Evolutionary conservation across 1,140 invertebrate genomes (phyloP), one percentile per base, ranked within the genome.

Genomic region (Drosophila neocordata): DNA sequence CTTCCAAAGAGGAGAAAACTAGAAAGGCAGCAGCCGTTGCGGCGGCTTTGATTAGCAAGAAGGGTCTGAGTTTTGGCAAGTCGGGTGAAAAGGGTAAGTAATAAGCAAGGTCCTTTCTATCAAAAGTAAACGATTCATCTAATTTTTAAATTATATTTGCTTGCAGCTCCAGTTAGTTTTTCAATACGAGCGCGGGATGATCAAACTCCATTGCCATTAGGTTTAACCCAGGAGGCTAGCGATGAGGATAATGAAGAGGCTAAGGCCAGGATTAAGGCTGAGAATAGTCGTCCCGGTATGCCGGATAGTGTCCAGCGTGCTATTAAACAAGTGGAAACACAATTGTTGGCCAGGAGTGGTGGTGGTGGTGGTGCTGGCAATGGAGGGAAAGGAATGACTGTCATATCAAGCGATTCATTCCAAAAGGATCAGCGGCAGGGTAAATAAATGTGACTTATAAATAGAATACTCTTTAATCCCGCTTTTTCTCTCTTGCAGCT

Each of bases 131-230:
- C n/a, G n/a, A 15, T 3, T 7, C 9, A 12, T 27, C 4, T 37
- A 13, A 11, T 53, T 5, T 1, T 3, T 11, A 13, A 1, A 18
- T 35, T 35, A 31, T 11, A 8, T 7, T n/a, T n/a, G 0, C 0
- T 60, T 69, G 4, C 88, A 94, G 94, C 93, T 0, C 95, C 95
- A 0, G 95, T 96, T 4, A 95, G 95, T 60, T 97, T 97, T 88
- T 96, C 96, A 0, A 96, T 97, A 24, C 96, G 96, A 88, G 95
- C 96, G 72, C 94, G 94, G 0, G 96, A 96, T 91, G 95, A 96
- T 63, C 93, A 94, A 68, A 92, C 93, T 4, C 92, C 95, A 4
- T 94, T 95, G 31, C 96, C 95, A 81, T 94, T 95, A 38, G 94
- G 95, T 1, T 78, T 96, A 15, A 95, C 95, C 0, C 96, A 96